Evolutionary conservation across 2,113 vertebrate genomes (phyloP).

Genomic region (Aramus guarauna): DNA sequence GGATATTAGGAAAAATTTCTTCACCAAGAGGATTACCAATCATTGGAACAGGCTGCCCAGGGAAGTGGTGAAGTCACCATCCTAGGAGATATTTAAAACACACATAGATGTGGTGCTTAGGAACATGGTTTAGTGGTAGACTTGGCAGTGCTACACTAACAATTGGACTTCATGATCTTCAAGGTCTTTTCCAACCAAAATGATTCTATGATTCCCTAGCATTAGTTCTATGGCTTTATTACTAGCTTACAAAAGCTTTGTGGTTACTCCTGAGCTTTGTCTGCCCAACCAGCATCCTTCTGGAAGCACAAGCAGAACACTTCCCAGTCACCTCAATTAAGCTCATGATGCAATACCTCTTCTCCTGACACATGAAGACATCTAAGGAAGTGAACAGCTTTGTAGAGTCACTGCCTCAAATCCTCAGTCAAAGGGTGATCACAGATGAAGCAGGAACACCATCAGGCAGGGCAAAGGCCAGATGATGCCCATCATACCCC

Average conservation of each 20-base stretch:
- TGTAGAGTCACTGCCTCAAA: not conserved
- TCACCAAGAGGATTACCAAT: too few relatives aligned
- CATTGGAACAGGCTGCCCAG: too few relatives aligned
- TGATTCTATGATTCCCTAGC: not conserved
- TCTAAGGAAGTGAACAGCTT: not conserved
- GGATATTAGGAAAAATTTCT: too few relatives aligned
- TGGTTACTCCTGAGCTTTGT: not conserved
- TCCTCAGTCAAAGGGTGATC: not conserved
- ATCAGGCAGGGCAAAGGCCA: not conserved
- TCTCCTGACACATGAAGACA: accelerated
- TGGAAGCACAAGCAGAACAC: not conserved
- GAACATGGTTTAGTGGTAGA: too few relatives aligned
- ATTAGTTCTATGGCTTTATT: not conserved
- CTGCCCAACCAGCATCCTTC: not conserved
- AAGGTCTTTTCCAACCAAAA: too few relatives aligned
- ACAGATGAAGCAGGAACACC: not conserved
- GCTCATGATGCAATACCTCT: not conserved
- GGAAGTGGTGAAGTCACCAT: too few relatives aligned
- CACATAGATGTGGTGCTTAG: too few relatives aligned
- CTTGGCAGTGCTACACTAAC: too few relatives aligned
- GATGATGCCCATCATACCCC: not conserved
- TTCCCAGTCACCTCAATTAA: accelerated
- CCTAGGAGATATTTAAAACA: too few relatives aligned
- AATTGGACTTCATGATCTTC: too few relatives aligned
- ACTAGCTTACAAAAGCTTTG: not conserved